Evolutionary conservation across 2,113 vertebrate species (phyloP).

Genomic region (Nerophis lumbriciformis): DNA sequence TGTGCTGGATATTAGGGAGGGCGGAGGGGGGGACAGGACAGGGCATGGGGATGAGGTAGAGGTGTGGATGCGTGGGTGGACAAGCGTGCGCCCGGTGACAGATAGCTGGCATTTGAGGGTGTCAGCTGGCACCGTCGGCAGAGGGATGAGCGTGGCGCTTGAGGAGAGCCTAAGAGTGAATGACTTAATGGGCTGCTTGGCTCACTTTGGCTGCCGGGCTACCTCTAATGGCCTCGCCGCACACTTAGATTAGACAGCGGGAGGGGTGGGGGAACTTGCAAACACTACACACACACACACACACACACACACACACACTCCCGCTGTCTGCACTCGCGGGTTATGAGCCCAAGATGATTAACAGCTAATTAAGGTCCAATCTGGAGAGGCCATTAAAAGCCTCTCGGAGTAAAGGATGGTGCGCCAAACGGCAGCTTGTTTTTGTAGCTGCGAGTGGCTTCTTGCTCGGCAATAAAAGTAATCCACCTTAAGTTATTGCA

Average conservation of each 20-base stretch:
- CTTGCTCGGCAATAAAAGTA: conserved; percentile 17
- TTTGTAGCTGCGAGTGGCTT: conserved; percentile 44
- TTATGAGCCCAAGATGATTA: conserved; percentile 78
- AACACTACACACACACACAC: conserved; percentile 25
- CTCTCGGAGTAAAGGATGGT: conserved; percentile 63
- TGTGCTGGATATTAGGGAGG: too few species aligned
- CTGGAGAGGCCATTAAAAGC: conserved; percentile 69
- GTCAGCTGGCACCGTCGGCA: conserved; percentile 76
- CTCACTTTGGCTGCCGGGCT: conserved; percentile 68
- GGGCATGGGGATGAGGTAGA: conserved; percentile 21
- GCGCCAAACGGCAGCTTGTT: conserved; percentile 55
- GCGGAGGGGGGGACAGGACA: too few species aligned
- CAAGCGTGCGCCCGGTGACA: conserved; percentile 68
- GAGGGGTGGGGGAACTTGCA: conserved; percentile 49
- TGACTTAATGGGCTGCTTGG: conserved; percentile 71
- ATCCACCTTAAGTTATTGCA: background rate
- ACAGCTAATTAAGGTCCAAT: conserved; percentile 78
- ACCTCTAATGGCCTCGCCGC: conserved; percentile 68
- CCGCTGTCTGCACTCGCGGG: conserved; percentile 61
- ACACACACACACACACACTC: conserved; percentile 35
- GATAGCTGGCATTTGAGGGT: conserved; percentile 82
- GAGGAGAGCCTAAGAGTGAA: conserved; percentile 58
- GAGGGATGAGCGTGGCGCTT: conserved; percentile 70
- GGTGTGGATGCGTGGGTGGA: conserved; percentile 56
- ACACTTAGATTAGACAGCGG: conserved; percentile 53